Evolutionary conservation across 2,113 vertebrate species (phyloP), one percentile per base, ranked within the genome.

Genomic region (Percina caprodes): DNA sequence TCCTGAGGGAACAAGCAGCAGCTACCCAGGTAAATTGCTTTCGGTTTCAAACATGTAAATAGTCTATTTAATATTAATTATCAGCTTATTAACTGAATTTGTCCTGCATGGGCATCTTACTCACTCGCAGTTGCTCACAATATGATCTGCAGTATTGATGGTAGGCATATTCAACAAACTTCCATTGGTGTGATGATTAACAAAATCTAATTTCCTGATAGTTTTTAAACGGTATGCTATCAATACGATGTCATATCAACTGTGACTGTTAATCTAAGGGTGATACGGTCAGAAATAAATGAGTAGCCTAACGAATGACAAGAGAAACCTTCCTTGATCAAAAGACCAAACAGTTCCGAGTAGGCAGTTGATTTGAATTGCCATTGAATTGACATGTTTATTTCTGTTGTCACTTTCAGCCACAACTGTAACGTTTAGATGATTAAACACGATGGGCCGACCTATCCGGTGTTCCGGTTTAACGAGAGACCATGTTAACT

Each of bases 1-100:
- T n/a, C n/a, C 10, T 12, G 55, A 48, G 58, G 71, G 67, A 39
- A 65, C 24, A 35, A 72, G 77, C 63, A 35, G 54, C 74, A 67
- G 77, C 80, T 35, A 30, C 59, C 5, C 60, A 72, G 87, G 85
- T 91, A 69, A 90, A 81, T 83, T 10, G 8, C 24, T 71, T 39
- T 24, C 59, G 21, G 46, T 51, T 80, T 75, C 67, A 76, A 26
- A 54, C 30, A 2, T 73, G 24, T 61, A 13, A 35, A 59, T 69
- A 39, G 39, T 10, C 39, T 42, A 42, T 77, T 30, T 49, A 6
- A 21, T 46, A n/a, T 19, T 33, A 9, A 51, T 45, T 24, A 10
- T 45, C 24, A 10, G 46, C 2, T 24, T 30, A 35, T 33, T 16
- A 7, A 35, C 7, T 49, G 26, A 3, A 45, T 54, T 4, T 35